Evolutionary conservation across 2,797 vertebrate genomes (phyloP), one percentile per base, ranked within the genome.

Genomic region (Lacerta bilineata): DNA sequence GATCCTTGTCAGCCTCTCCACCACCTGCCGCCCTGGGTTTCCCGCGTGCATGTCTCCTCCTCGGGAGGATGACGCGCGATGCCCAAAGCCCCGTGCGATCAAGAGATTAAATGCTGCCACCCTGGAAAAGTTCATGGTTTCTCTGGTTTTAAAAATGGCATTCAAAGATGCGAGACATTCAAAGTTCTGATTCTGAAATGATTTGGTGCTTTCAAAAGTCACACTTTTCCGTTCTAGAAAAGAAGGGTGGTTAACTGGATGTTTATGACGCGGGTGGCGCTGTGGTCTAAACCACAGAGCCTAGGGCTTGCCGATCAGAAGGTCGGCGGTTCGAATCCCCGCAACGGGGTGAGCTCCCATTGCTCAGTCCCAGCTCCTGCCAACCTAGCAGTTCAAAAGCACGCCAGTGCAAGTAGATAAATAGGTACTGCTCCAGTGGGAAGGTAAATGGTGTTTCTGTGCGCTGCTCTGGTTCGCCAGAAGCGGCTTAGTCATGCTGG

Each of bases 121-220:
- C 50, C 11, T 68, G 43, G 59, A 36, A 43, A 36, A 41, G 36
- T 75, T 50, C 71, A 50, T 29, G 6, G 39, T 29, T 55, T 15
- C 13, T 7, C 27, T 64, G 50, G 10, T 59, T 80, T 80, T 18
- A n/a, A 71, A 68, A 78, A 17, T 39, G 29, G 1, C 8, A 75
- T 39, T 59, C 83, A 76, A n/a, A 33, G 29, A 84, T 55, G 10
- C 1, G 15, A 55, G 72, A 20, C 50, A 15, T 55, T 55, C 50
- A 20, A 72, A 66, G 29, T 27, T 80, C 2, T 41, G 46, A 8
- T 41, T 71, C 55, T 72, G 36, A 84, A 69, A 88, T 84, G 39
- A 64, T 92, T 83, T 81, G 85, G 10, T 88, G 36, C 46, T 80
- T 87, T 75, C 85, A 66, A 87, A 77, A 68, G 29, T 72, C 17